phyloP scores from a whole-genome alignment of 2,888 invertebrate genomes.

The Apotomis betuletana region DNA sequence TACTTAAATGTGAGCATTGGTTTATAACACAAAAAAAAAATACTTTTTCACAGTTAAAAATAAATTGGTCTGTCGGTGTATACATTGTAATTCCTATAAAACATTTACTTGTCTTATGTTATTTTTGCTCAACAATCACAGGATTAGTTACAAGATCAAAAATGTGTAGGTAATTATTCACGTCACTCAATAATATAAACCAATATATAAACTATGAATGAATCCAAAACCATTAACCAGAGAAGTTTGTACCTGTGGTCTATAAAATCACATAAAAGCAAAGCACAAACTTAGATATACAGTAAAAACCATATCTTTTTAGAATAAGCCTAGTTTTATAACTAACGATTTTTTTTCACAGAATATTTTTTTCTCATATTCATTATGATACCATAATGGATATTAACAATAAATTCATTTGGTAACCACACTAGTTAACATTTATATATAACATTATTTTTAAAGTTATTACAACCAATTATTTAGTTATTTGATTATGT shows the following conservation, averaged over 20 bases:
- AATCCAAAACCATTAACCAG: too few species aligned
- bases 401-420: constrained; percentile 17
- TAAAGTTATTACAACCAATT: constrained; percentile 25
- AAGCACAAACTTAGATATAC: not conserved
- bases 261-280: not conserved
- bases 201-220: not conserved
- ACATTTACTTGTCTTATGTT: constrained; percentile 13
- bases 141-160: constrained; percentile 4
- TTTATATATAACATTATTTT: constrained; percentile 23
- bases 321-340: not conserved
- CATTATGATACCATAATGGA: not conserved
- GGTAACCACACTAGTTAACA: constrained; percentile 36
- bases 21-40: not conserved
- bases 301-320: not conserved
- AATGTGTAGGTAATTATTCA: not conserved
- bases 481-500: constrained; percentile 19
- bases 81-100: not conserved
- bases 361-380: not conserved
- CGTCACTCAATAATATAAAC: constrained; percentile 10
- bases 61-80: too few species aligned
- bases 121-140: constrained; percentile 29
- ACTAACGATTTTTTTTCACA: not conserved
- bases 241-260: not conserved
- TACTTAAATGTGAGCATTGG: too few species aligned
- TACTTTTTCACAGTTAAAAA: not conserved